Evolutionary conservation across 2,113 vertebrate species (phyloP), one percentile per base, ranked within the genome.

Genomic region (Poecile atricapillus): DNA sequence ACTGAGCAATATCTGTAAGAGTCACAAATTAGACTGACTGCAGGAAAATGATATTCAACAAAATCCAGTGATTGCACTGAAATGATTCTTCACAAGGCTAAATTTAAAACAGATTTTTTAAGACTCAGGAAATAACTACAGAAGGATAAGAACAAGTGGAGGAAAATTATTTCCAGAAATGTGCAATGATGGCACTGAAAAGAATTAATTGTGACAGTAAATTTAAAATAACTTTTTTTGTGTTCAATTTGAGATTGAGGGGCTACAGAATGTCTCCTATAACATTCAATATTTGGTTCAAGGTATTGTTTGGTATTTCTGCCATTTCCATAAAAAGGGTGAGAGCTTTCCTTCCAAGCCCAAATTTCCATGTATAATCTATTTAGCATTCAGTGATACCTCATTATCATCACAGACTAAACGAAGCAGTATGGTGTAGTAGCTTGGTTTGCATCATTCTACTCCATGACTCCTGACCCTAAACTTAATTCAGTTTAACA

Each of bases 101-200:
- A 93, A 93, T 83, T 97, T 92, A 83, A 94, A 95, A 77, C 11
- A 28, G 46, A 76, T 83, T 79, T 94, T 87, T 85, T 80, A 94
- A 90, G 78, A 85, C 20, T 73, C 67, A 80, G 70, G 43, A 93
- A 96, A 87, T 91, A 93, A 50, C 65, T 76, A 71, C 23, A 78
- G 70, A 85, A 87, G 27, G 31, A 49, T 65, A 79, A 83, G 58
- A 95, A 53, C 27, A 58, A 93, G 49, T 46, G 33, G 50, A 80
- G 43, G 46, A 65, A 93, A 83, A 91, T 39, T 80, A 62, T 85
- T 87, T 94, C 83, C 67, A 88, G 55, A 46, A 55, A 46, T 50
- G 11, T 83, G 41, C 30, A 79, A 52, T 43, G 65, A 62, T 41
- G 35, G 39, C 22, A 41, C 28, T 55, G 27, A 64, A 80, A 96